A percentile compares a stretch with the other conserved stretches of the same genome.
phyloP scores from a whole-genome alignment of 2,113 vertebrate species.

The Lophura nycthemera region DNA sequence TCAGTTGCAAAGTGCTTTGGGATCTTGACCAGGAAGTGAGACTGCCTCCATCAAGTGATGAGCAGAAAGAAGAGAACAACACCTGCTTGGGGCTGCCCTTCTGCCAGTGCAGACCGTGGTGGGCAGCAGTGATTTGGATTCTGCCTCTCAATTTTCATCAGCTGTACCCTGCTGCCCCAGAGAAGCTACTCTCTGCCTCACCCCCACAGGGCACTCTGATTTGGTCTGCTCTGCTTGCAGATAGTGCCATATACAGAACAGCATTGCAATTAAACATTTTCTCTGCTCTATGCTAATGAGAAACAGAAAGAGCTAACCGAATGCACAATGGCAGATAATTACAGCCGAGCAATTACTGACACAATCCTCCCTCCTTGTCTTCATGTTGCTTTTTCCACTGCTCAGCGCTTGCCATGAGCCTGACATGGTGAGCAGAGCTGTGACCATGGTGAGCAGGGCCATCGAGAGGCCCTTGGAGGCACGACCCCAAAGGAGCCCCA shows the following conservation, averaged over 20 bases:
- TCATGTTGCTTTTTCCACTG: neutral
- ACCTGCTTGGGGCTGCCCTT: rapidly evolving
- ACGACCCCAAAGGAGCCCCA: neutral
- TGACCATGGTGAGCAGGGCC: neutral
- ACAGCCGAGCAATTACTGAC: neutral
- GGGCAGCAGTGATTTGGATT: neutral
- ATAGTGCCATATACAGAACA: neutral
- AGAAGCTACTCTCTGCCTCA: neutral
- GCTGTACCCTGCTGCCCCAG: neutral
- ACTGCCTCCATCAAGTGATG: slow-evolving; percentile 45
- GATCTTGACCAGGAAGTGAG: neutral
- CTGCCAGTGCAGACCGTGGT: rapidly evolving
- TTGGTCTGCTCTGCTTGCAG: neutral
- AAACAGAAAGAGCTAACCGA: neutral
- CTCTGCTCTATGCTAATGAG: neutral
- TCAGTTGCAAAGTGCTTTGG: rapidly evolving
- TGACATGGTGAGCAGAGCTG: neutral
- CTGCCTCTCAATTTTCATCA: neutral
- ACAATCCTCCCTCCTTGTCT: neutral
- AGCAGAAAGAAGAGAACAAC: neutral
- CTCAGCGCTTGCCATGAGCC: neutral
- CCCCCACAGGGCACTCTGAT: neutral
- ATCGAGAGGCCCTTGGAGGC: neutral
- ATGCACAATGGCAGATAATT: slow-evolving; percentile 17
- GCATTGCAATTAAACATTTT: slow-evolving; percentile 7